These are phyloP conservation scores for Perca flavescens DNA, from an alignment of 2,113 vertebrate genomes.

Conservation along the genomic window DNA sequence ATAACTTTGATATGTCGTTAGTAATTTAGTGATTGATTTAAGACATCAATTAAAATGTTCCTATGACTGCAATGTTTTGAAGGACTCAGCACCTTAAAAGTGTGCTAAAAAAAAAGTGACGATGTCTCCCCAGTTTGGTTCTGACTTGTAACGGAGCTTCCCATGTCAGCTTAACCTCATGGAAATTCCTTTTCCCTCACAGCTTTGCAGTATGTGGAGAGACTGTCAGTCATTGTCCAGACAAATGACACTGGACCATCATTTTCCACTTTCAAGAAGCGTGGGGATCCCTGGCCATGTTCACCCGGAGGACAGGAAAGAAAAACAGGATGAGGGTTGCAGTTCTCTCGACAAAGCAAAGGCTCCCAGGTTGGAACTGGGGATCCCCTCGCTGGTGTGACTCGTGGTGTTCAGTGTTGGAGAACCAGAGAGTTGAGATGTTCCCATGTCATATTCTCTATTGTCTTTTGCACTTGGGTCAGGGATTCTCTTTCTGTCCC, in stretches of 20 bases:
- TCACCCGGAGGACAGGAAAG: conserved; percentile 48
- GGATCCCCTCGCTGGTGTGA: conserved; percentile 61
- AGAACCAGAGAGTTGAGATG: conserved; percentile 81
- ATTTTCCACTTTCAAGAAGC: conserved; percentile 73
- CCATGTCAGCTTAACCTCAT: conserved; percentile 46
- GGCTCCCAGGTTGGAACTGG: conserved; percentile 43
- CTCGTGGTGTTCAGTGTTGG: conserved; percentile 70
- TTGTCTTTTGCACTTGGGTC: conserved; percentile 77
- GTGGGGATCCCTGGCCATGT: conserved; percentile 55
- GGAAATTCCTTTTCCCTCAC: conserved; percentile 65
- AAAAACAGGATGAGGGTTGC: conserved; percentile 72
- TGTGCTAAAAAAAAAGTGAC: conserved; percentile 36
- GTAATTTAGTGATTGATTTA: conserved; percentile 20
- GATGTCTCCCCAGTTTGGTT: conserved; percentile 33
- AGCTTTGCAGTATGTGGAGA: conserved; percentile 34
- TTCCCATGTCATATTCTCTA: conserved; percentile 80
- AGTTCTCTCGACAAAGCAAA: conserved; percentile 43
- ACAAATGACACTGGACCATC: conserved; percentile 55
- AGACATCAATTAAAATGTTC: conserved; percentile 24
- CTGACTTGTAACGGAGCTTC: conserved; percentile 51
- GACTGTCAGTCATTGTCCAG: conserved; percentile 54
- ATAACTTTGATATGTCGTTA: background rate
- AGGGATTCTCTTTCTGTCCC: conserved; percentile 69
- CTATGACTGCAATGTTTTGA: conserved; percentile 21
- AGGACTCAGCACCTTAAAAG: conserved; percentile 40